Evolutionary conservation across 2,113 vertebrate genomes (phyloP), one percentile per base, ranked within the genome.

Genomic region (Setophaga kirtlandii): DNA sequence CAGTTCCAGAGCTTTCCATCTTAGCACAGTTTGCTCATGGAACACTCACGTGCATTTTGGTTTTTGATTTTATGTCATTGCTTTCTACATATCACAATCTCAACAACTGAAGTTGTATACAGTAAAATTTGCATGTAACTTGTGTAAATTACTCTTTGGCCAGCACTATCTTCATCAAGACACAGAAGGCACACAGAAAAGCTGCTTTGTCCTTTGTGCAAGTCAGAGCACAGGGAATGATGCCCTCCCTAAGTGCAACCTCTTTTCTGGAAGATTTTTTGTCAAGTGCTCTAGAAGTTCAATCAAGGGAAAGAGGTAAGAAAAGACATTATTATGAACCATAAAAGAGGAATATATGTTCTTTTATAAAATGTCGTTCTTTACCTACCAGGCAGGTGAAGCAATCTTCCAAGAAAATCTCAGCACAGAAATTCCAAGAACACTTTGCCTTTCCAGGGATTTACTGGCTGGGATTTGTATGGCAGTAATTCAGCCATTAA

Each of bases 21-120:
- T 50, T 3, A 46, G 28, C 8, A 7, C 60, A 33, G 12, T 44
- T 46, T 16, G 52, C 63, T 19, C 12, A 59, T 3, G 23, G 15
- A 39, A 53, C 23, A 6, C 16, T 62, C 35, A 59, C 15, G 33
- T 60, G 49, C 22, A 7, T 28, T 28, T 64, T 8, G 18, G 7
- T 15, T 44, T 81, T 60, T 67, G 1, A 28, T 14, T 67, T 83
- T 37, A n/a, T 31, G 24, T 5, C 20, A 9, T 53, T n/a, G 25
- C 16, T 94, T 68, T 46, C 75, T 65, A 5, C 5, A 1, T 44
- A 14, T 21, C 71, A 37, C 47, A 64, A 33, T 35, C 42, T 27
- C n/a, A 15, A 1, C 16, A 58, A 5, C 17, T 62, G 28, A 5
- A 35, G 21, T 4, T 37, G 27, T 6, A 3, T 3, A 1, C 3